Percentiles rank a stretch among this genome's conserved stretches.
Conservation (phyloP, 1,140 invertebrate genomes). For the Bombus impatiens region DNA sequence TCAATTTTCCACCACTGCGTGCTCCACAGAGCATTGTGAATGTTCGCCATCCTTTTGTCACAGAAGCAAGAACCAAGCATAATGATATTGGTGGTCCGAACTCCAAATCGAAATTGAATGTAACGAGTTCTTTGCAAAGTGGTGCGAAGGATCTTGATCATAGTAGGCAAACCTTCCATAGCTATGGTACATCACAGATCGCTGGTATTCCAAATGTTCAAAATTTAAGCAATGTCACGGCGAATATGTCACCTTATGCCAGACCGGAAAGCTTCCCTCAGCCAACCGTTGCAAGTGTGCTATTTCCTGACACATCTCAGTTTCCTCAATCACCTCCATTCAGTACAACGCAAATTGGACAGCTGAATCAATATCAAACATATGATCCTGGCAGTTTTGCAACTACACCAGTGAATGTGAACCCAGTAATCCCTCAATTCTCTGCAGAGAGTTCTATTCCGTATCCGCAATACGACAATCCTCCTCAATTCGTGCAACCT, state of each 20-base stretch:
- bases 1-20: conserved; percentile 73
- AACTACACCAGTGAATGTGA: conserved; percentile 69
- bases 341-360: conserved; percentile 64
- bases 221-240: conserved; percentile 62
- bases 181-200: conserved; percentile 64
- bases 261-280: conserved; percentile 70
- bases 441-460: conserved; percentile 70
- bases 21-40: conserved; percentile 76
- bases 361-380: conserved; percentile 73
- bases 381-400: conserved; percentile 72
- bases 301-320: conserved; percentile 71
- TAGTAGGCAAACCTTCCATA: conserved; percentile 62
- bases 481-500: conserved; percentile 70
- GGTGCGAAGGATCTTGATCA: conserved; percentile 65
- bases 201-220: conserved; percentile 62
- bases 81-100: conserved; percentile 51
- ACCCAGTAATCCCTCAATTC: conserved; percentile 72
- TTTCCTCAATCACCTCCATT: conserved; percentile 72
- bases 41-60: conserved; percentile 72
- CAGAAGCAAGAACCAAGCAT: conserved; percentile 69
- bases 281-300: conserved; percentile 65
- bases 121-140: conserved; percentile 44
- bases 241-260: conserved; percentile 69
- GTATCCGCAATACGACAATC: conserved; percentile 72
- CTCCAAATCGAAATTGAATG: conserved; percentile 61